Conservation (phyloP, 2,113 vertebrate genomes). For the Notarius quadriscutis region DNA sequence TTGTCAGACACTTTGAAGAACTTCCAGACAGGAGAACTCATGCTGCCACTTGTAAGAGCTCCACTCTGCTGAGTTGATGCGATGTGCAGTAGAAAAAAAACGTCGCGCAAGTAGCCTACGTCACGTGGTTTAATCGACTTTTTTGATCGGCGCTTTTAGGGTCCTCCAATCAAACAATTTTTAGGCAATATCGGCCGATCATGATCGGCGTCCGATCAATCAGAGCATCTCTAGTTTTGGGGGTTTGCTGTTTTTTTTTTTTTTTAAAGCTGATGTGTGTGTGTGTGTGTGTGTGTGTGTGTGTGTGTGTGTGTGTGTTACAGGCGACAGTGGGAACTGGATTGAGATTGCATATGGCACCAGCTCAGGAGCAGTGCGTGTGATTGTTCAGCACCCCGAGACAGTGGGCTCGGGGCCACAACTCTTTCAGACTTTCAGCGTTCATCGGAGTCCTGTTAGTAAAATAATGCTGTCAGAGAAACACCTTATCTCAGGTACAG, state of each 20-base stretch:
- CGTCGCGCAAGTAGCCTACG: too few relatives aligned
- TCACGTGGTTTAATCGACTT: too few relatives aligned
- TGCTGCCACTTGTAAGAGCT: too few relatives aligned
- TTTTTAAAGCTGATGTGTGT: background rate
- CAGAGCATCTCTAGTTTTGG: background rate
- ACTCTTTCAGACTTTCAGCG: constrained; percentile 92
- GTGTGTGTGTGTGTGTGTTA: constrained; percentile 45
- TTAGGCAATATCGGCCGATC: too few relatives aligned
- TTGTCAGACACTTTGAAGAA: too few relatives aligned
- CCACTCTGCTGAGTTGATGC: too few relatives aligned
- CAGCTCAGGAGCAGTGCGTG: constrained; percentile 83
- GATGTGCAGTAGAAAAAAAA: too few relatives aligned
- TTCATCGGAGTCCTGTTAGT: constrained; percentile 89
- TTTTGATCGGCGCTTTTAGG: too few relatives aligned
- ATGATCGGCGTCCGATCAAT: too few relatives aligned
- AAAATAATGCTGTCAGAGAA: constrained; percentile 92
- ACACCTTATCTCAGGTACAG: constrained; percentile 73
- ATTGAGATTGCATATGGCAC: constrained; percentile 92
- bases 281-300: constrained; percentile 34
- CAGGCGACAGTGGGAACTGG: constrained; percentile 94
- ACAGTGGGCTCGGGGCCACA: constrained; percentile 88
- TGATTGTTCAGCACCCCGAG: constrained; percentile 92
- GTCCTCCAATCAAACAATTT: too few relatives aligned
- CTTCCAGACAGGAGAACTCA: too few relatives aligned
- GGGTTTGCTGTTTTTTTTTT: background rate